Percentiles rank a stretch among this genome's conserved stretches.
These are phyloP conservation scores for Ameiurus melas DNA, from an alignment of 2,113 vertebrate species.

Conservation along the genomic window DNA sequence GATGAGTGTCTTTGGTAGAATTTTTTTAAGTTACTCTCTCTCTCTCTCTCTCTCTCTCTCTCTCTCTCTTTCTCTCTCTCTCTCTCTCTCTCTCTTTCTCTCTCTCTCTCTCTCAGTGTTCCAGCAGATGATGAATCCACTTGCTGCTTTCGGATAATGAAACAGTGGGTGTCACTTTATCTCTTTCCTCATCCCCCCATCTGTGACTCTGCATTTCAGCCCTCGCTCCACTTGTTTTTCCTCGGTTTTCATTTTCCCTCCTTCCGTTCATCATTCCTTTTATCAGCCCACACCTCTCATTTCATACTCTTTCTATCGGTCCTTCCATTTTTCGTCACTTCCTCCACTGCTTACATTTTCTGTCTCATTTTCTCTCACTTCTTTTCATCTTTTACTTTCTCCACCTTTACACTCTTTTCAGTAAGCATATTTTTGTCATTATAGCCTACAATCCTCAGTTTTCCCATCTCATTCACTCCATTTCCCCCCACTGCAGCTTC, in stretches of 20 bases:
- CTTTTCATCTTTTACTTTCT: neutral
- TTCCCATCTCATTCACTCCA: neutral
- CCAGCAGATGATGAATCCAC: slow-evolving; percentile 44
- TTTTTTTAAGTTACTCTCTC: slow-evolving; percentile 7
- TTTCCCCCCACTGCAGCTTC: neutral
- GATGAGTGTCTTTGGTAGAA: neutral
- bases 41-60: slow-evolving; percentile 20
- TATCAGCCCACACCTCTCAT: slow-evolving; percentile 27
- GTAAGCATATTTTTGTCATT: neutral
- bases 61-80: slow-evolving; percentile 23
- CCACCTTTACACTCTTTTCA: neutral
- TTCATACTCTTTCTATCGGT: neutral
- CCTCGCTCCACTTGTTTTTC: neutral
- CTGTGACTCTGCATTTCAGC: slow-evolving; percentile 28
- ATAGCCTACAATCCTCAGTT: neutral
- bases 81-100: slow-evolving; percentile 2
- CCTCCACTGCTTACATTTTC: neutral
- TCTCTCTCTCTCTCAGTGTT: slow-evolving; percentile 20
- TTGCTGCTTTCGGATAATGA: slow-evolving; percentile 44
- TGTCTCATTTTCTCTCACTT: neutral
- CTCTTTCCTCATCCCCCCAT: slow-evolving; percentile 21
- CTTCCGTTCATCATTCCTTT: slow-evolving; percentile 19
- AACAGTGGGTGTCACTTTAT: slow-evolving; percentile 38
- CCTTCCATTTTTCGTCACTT: neutral
- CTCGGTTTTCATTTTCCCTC: neutral